Conservation (phyloP, 2,888 invertebrate species). For the Ichneumon xanthorius region DNA sequence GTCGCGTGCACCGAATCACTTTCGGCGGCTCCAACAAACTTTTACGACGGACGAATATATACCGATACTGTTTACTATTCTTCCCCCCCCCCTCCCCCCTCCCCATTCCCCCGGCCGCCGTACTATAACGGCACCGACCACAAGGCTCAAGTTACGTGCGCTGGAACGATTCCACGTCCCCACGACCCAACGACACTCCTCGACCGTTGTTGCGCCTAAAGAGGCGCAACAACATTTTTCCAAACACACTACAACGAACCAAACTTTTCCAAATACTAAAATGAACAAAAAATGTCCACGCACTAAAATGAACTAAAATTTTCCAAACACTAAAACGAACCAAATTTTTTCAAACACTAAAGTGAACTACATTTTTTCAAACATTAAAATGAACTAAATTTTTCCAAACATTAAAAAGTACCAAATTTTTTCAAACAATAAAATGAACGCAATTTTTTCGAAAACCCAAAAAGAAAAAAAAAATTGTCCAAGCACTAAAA, state of each 20-base stretch:
- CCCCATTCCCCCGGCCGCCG: too few relatives aligned
- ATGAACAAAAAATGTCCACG: too few relatives aligned
- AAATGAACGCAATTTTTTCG: too few relatives aligned
- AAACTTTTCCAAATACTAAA: too few relatives aligned
- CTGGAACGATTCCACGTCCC: slow-evolving; percentile 4
- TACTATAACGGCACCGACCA: background rate
- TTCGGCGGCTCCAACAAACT: slow-evolving; percentile 35
- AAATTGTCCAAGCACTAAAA: too few relatives aligned
- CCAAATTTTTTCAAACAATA: too few relatives aligned
- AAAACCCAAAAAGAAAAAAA: too few relatives aligned
- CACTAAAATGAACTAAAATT: too few relatives aligned
- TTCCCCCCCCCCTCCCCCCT: background rate
- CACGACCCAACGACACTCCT: slow-evolving; percentile 11
- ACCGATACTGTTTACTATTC: slow-evolving; percentile 2
- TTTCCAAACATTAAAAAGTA: background rate
- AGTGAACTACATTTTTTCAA: too few relatives aligned
- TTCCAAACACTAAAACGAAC: too few relatives aligned
- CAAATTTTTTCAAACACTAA: too few relatives aligned
- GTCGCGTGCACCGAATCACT: slow-evolving; percentile 42
- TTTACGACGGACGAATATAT: background rate
- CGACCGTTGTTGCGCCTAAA: too few relatives aligned
- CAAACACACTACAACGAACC: background rate
- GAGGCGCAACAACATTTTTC: background rate
- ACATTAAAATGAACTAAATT: background rate
- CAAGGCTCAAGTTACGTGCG: slow-evolving; percentile 22